phyloP scores from a whole-genome alignment of 2,888 invertebrate species.

The Hypolimnas misippus region DNA sequence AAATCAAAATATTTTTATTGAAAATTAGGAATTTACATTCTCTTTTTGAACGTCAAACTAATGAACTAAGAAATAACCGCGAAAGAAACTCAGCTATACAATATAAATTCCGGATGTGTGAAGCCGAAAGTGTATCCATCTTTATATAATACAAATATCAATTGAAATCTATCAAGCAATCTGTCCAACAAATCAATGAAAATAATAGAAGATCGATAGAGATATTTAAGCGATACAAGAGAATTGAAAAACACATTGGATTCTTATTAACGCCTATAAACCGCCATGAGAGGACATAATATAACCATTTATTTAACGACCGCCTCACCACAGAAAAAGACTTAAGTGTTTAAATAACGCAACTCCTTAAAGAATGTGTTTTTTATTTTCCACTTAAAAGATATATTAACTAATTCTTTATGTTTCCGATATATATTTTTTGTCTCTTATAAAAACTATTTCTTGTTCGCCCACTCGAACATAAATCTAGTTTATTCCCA shows the following conservation, averaged over 20 bases:
- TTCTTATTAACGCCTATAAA: conserved; percentile 18
- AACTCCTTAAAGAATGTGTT: neutral
- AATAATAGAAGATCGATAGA: conserved; percentile 2
- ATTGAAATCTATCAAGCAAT: conserved; percentile 21
- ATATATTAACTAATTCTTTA: conserved; percentile 6
- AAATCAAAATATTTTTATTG: no score
- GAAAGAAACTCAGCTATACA: no score
- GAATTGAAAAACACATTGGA: conserved; percentile 1
- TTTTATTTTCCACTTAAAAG: neutral
- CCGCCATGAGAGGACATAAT: conserved; percentile 35
- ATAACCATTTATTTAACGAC: conserved; percentile 26
- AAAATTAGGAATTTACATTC: no score
- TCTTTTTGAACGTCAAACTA: no score
- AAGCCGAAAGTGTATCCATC: no score
- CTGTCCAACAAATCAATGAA: conserved; percentile 17
- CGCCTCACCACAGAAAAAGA: neutral
- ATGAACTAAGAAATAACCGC: no score
- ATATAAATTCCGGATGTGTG: no score
- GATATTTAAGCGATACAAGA: conserved; percentile 9
- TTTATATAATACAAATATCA: neutral
- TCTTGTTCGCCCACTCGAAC: neutral
- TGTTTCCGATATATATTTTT: neutral
- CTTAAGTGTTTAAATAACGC: conserved; percentile 4
- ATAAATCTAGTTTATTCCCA: no score
- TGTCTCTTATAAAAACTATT: neutral